Percentiles rank a stretch among this genome's conserved stretches.
Conservation (phyloP, 2,113 vertebrate genomes). For the Plestiodon gilberti region DNA sequence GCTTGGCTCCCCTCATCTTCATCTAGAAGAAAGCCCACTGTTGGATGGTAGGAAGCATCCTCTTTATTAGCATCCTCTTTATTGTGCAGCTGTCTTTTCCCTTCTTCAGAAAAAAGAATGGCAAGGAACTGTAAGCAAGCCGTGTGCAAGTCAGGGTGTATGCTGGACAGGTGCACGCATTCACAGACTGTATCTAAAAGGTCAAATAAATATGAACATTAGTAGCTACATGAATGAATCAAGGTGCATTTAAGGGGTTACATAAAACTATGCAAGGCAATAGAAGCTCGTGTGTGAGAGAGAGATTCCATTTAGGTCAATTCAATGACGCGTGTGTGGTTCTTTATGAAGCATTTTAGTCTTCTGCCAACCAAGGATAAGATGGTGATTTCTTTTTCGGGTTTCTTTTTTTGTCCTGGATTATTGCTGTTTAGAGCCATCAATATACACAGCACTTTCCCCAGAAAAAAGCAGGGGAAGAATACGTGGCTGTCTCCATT, state of each 20-base stretch:
- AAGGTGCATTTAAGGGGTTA: background rate
- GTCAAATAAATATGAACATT: conserved; percentile 12
- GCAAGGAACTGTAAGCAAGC: conserved; percentile 86
- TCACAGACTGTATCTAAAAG: conserved; percentile 81
- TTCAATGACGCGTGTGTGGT: background rate
- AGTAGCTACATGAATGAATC: background rate
- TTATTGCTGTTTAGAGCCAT: too few species aligned
- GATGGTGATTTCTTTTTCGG: too few species aligned
- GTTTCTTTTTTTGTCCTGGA: too few species aligned
- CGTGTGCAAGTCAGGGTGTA: conserved; percentile 70
- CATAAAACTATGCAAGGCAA: background rate
- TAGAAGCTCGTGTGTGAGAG: too few species aligned
- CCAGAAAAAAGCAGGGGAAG: too few species aligned
- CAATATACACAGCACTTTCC: too few species aligned
- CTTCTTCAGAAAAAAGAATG: conserved; percentile 85
- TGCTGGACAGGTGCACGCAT: conserved; percentile 75
- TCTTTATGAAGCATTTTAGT: too few species aligned
- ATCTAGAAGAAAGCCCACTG: conserved; percentile 78
- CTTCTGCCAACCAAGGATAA: too few species aligned
- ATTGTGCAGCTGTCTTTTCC: conserved; percentile 67
- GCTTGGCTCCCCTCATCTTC: conserved; percentile 57
- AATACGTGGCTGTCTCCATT: too few species aligned
- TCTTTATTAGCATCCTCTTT: conserved; percentile 39
- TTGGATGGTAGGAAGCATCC: background rate
- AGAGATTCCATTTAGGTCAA: background rate